These are phyloP conservation scores for Megalops cyprinoides DNA, from an alignment of 2,797 vertebrate species.

Conservation along the genomic window DNA sequence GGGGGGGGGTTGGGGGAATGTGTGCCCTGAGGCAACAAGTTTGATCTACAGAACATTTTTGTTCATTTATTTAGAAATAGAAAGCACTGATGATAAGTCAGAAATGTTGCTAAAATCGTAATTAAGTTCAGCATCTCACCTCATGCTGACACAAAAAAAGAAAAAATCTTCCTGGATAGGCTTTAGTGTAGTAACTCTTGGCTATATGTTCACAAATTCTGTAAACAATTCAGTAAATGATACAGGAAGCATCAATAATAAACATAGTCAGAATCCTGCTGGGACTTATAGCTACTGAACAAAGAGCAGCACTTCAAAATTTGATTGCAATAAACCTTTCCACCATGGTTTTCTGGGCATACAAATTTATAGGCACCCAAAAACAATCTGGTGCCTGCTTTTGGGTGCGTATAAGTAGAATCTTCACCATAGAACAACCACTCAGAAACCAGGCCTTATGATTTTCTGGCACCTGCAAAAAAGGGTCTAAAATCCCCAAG, in stretches of 20 bases:
- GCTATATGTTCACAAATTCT: neutral
- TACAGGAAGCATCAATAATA: neutral
- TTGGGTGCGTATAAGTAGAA: neutral
- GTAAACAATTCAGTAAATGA: neutral
- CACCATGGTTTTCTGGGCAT: neutral
- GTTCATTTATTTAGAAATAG: neutral
- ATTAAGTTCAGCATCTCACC: neutral
- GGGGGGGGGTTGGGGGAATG: too few species aligned
- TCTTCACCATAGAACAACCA: neutral
- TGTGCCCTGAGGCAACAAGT: neutral
- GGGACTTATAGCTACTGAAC: neutral
- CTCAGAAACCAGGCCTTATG: neutral
- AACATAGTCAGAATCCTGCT: neutral
- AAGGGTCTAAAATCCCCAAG: neutral
- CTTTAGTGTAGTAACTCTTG: neutral
- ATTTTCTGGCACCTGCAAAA: neutral
- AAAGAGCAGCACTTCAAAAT: neutral
- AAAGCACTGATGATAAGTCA: neutral
- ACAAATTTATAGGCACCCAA: too few species aligned
- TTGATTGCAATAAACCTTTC: neutral
- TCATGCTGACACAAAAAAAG: neutral
- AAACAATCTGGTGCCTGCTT: constrained; percentile 7
- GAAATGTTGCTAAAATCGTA: neutral
- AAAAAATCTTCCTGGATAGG: neutral
- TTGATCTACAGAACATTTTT: neutral